Evolutionary conservation across 2,888 invertebrate species (phyloP), one percentile per base, ranked within the genome.

Genomic region (Ditylenchus weischeri): DNA sequence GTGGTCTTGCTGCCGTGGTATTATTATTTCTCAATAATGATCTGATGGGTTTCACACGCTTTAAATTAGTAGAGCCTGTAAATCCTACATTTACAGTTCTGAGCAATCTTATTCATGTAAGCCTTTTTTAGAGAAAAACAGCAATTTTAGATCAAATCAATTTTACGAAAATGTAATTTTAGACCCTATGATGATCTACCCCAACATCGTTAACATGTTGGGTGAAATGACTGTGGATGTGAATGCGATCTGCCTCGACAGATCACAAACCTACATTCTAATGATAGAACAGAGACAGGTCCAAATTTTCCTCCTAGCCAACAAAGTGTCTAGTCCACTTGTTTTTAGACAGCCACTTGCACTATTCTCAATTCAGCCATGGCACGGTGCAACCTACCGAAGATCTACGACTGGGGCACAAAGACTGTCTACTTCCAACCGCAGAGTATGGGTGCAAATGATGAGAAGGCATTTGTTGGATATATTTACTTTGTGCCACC

Each of bases 171-270:
- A 65, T 35, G 47, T 54, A 61, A 38, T 43, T 49, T 6, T 68
- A 80, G 80, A 78, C 64, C 83, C 83, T 3, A 78, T 83, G 50
- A 75, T 83, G 72, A 80, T 83, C 74, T 81, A 81, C 0, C 94
- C 94, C 0, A 93, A 94, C 84, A 92, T 91, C 81, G 95, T 94
- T 5, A 93, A 92, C 84, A 95, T 96, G 95, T 86, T 96, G 74
- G 96, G 96, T 15, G 96, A 95, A 2, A 92, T 92, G 0, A 89
- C 93, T 65, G 92, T 98, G 43, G 94, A 95, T 83, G 90, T 98
- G 71, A 94, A 95, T 0, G 96, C 95, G 0, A 92, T 93, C 6
- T 98, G 96, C 83, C 91, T 95, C 83, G 88, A 89, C 74, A 88
- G 74, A 18, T 71, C 79, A 0, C 76, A 78, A 57, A 78, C 78